Conservation (phyloP, 1,140 invertebrate genomes). For the Ptiloglossa arizonensis region DNA sequence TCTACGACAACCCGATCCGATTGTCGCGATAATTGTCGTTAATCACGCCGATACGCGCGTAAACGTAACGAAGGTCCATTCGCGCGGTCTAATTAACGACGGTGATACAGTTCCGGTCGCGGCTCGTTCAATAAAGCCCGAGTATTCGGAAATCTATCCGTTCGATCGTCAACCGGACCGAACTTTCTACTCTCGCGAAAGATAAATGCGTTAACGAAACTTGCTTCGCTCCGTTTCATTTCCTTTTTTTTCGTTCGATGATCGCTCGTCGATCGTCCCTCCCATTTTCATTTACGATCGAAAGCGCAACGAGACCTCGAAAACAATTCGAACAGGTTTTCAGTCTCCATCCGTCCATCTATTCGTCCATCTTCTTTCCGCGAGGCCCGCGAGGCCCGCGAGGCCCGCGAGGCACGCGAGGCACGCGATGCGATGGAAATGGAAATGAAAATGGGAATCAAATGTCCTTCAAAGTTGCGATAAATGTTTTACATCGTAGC, state of each 20-base stretch:
- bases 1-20: neutral
- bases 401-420: too few species aligned
- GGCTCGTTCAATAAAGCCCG: conserved; percentile 18
- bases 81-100: conserved; percentile 12
- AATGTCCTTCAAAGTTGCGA: neutral
- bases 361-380: too few species aligned
- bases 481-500: neutral
- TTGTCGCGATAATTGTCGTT: conserved; percentile 19
- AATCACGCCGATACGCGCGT: neutral
- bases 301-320: neutral
- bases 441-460: neutral
- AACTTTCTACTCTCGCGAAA: conserved; percentile 20
- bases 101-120: neutral
- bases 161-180: neutral
- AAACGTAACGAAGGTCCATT: conserved; percentile 5
- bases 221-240: neutral
- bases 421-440: neutral
- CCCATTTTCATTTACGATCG: too few species aligned
- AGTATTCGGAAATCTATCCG: conserved; percentile 13
- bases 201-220: conserved; percentile 27
- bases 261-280: neutral
- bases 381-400: too few species aligned
- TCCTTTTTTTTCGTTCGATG: neutral
- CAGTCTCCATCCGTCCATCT: too few species aligned
- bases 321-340: too few species aligned